A percentile compares a stretch with the other conserved stretches of the same genome.
Conservation (phyloP, 2,113 vertebrate species). For the Ptilonorhynchus violaceus region DNA sequence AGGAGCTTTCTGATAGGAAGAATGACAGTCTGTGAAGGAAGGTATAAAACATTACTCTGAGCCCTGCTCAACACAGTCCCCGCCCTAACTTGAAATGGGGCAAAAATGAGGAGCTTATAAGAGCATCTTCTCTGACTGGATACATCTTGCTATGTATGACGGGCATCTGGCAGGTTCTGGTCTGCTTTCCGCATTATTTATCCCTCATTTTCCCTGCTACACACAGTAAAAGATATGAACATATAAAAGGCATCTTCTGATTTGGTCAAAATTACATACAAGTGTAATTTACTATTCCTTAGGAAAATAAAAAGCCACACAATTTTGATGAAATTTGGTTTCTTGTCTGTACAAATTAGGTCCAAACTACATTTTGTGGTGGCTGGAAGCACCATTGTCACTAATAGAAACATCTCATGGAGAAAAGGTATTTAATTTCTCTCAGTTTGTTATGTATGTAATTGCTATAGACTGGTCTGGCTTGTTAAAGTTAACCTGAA, state of each 20-base stretch:
- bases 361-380: background rate
- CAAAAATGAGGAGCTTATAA: background rate
- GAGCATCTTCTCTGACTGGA: background rate
- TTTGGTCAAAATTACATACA: background rate
- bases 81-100: background rate
- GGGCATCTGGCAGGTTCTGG: background rate
- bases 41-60: background rate
- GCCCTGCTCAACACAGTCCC: background rate
- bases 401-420: background rate
- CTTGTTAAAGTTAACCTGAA: background rate
- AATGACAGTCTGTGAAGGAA: background rate
- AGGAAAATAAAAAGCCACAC: background rate
- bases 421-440: background rate
- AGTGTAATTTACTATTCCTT: background rate
- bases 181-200: background rate
- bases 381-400: background rate
- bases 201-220: background rate
- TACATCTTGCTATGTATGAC: background rate
- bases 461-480: background rate
- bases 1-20: background rate
- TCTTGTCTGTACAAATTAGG: background rate
- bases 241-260: background rate
- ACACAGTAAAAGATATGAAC: background rate
- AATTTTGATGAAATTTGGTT: background rate
- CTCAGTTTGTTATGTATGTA: background rate